Evolutionary conservation across 2,797 vertebrate species (phyloP), one percentile per base, ranked within the genome.

Genomic region (Etheostoma perlongum): DNA sequence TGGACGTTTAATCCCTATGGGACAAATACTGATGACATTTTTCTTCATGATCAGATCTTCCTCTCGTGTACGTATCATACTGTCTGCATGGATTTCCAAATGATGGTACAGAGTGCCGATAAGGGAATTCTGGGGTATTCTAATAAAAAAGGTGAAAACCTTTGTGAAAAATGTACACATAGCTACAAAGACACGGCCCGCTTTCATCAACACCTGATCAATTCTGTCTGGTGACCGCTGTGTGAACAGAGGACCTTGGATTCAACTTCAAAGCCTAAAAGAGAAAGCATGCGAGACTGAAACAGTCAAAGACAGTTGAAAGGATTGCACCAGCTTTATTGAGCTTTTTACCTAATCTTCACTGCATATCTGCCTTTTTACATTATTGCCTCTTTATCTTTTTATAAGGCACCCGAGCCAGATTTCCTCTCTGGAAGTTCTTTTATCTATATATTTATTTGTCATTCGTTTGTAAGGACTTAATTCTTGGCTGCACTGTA

Each of bases 181-280:
- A 54, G 30, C 13, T 3, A 7, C 44, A 0, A 67, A 60, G 54
- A 60, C 58, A 57, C 51, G 21, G 62, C 33, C 40, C 0, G 19
- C 72, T 88, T 86, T 67, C 84, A 91, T 86, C 79, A 76, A 67
- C 76, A 47, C 15, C 12, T 16, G 67, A 88, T 86, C 70, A 67
- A 67, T 74, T 72, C 23, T 53, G 72, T 77, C 67, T 83, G 71
- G 74, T 78, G 72, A 63, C 72, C 46, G 70, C 64, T 52, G 68
- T 19, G 21, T 33, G 62, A 84, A 62, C 75, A 52, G 15, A 65
- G 54, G 58, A 78, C 77, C 73, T 85, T 68, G 72, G 78, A 75
- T 88, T 81, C 55, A 57, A 78, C 88, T 89, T 89, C 87, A 89
- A 88, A 90, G 88, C 60, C 58, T 44, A 46, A 57, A 58, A 51